Base-by-base conservation (phyloP, 2,113 vertebrate genomes). In the Plestiodon gilberti region DNA sequence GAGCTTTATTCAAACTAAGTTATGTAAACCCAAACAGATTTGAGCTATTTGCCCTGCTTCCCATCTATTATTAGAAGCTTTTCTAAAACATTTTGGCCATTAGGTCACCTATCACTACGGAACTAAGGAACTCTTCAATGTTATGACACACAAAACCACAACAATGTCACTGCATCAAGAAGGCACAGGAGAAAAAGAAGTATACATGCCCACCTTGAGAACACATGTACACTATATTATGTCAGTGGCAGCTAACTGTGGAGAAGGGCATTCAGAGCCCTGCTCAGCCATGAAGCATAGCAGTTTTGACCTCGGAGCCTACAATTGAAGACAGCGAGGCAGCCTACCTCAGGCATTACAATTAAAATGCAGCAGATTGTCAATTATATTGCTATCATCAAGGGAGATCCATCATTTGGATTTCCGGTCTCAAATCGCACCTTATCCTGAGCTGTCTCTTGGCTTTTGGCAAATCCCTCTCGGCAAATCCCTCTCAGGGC, bases 21-120 rank as follows among this genome's bases (percentile, higher is more conserved):
- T 20, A 38, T 35, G 33, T 13, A 43, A 48, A 28, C 13, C 22
- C 43, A 38, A 48, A 48, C 7, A 52, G 5, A 43, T 9, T 15
- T 64, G 33, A 25, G 59, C 64, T 7, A 65, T 87, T 18, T 55
- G 30, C 18, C 78, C 13, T 79, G 33, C 30, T 48, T 86, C 59
- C 70, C 40, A 65, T 40, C 55, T 86, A 86, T 81, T 81, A 52
- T 86, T 86, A 81, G 69, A 74, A 65, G 59, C 6, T 28, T 81
- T 74, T n/a, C 70, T 30, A 6, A 75, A 75, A 64, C 43, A 75
- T 81, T 75, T 74, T 61, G 35, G 33, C 65, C 43, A 48, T 48
- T 17, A 33, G 61, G 18, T 38, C 30, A 14, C 70, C 35, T 85
- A 55, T 25, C 64, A 8, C 38, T 62, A n/a, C 25, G 10, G 9